Evolutionary conservation across 2,888 invertebrate species (phyloP).

Genomic region (Chymomyza amoena): DNA sequence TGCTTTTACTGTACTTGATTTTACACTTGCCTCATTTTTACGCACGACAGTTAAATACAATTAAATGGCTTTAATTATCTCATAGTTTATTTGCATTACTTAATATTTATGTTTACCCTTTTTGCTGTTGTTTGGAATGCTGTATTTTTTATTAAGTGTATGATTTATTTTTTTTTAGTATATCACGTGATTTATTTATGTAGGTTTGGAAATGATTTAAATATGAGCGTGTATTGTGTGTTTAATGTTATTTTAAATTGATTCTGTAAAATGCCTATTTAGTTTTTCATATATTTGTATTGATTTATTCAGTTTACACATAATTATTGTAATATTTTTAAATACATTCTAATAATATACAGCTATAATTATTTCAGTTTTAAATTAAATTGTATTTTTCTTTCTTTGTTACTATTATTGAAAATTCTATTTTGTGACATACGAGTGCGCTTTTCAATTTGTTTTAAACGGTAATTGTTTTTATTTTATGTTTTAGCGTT

Average conservation of each 20-base stretch:
- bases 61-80: conserved; percentile 8
- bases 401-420: conserved; percentile 1
- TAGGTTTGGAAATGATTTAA: not conserved
- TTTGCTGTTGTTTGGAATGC: not conserved
- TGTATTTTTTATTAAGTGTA: not conserved
- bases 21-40: not conserved
- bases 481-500: conserved; percentile 1
- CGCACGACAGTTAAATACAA: conserved; percentile 17
- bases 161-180: not conserved
- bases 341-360: conserved; percentile 34
- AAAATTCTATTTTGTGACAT: not conserved
- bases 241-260: conserved; percentile 1
- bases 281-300: conserved; percentile 32
- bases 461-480: conserved; percentile 3
- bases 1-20: not conserved
- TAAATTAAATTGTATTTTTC: conserved; percentile 29
- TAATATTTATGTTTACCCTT: not conserved
- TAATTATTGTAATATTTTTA: conserved; percentile 22
- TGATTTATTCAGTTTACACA: conserved; percentile 35
- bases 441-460: conserved; percentile 8
- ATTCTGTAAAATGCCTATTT: conserved; percentile 28
- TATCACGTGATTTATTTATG: conserved; percentile 2
- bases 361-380: conserved; percentile 37
- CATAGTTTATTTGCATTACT: not conserved
- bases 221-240: not conserved